Percentiles rank a stretch among this genome's conserved stretches.
These are phyloP conservation scores for Orussus abietinus DNA, from an alignment of 1,140 invertebrate species.

Conservation along the genomic window DNA sequence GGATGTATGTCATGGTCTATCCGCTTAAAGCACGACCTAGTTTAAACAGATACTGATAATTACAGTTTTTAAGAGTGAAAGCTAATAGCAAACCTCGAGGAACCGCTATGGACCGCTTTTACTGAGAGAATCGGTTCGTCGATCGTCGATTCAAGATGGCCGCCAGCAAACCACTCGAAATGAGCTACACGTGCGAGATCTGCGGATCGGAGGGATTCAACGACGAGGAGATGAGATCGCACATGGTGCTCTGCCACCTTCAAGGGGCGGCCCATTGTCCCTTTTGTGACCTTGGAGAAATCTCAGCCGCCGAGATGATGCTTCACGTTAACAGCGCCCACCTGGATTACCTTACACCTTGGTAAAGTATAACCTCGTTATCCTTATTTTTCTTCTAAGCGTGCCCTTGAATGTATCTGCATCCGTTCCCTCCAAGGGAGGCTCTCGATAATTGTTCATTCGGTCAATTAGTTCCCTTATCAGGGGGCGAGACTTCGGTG, in stretches of 20 bases:
- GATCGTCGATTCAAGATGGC: conserved; percentile 36
- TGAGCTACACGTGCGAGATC: conserved; percentile 71
- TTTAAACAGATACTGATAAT: neutral
- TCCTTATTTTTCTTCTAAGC: conserved; percentile 4
- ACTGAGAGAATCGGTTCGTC: neutral
- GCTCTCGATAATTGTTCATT: no score
- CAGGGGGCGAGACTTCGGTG: no score
- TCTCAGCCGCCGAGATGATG: conserved; percentile 69
- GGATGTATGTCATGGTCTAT: neutral
- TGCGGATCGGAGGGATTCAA: conserved; percentile 75
- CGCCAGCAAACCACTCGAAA: conserved; percentile 44
- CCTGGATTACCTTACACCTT: conserved; percentile 72
- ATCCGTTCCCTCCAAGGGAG: no score
- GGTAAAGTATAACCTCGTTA: conserved; percentile 45
- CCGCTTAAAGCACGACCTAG: neutral
- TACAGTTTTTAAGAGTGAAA: neutral
- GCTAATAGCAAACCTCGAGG: neutral
- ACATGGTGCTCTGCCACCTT: conserved; percentile 72
- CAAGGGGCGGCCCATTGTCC: conserved; percentile 74
- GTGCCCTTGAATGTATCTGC: no score
- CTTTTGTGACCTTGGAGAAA: conserved; percentile 73
- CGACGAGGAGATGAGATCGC: conserved; percentile 74
- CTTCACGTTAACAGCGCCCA: conserved; percentile 77
- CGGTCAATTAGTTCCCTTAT: no score
- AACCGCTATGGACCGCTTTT: neutral